A percentile compares a stretch with the other conserved stretches of the same genome.
Evolutionary conservation across 2,113 vertebrate species (phyloP).

Genomic region (Spermophilus dauricus): DNA sequence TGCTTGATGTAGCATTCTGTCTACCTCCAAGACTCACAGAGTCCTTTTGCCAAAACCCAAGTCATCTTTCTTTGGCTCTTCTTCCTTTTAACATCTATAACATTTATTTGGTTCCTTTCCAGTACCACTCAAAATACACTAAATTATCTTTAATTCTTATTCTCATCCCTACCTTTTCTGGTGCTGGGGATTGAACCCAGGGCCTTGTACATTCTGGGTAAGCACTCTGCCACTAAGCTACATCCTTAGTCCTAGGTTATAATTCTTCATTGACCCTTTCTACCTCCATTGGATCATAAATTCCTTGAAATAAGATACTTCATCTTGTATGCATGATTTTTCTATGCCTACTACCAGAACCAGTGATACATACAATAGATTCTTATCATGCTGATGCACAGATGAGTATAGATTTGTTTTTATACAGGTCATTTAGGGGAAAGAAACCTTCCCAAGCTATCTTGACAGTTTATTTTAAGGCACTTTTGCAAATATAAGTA

Average conservation of each 20-base stretch:
- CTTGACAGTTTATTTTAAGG: slow-evolving; percentile 76
- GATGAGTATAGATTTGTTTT: slow-evolving; percentile 47
- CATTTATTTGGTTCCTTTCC: neutral
- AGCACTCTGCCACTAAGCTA: neutral
- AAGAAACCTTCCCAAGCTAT: slow-evolving; percentile 71
- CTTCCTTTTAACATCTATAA: neutral
- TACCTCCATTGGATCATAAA: neutral
- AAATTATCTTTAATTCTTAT: neutral
- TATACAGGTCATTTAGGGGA: slow-evolving; percentile 44
- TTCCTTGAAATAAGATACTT: neutral
- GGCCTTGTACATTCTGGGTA: neutral
- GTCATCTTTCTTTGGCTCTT: neutral
- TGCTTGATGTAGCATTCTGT: neutral
- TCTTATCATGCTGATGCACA: neutral
- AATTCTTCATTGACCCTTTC: neutral
- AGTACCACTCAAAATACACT: neutral
- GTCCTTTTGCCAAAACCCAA: neutral
- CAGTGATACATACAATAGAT: neutral
- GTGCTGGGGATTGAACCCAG: neutral
- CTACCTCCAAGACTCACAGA: neutral
- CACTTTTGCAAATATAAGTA: slow-evolving; percentile 72
- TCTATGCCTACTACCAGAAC: neutral
- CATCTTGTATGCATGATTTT: neutral
- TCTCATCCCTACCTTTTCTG: neutral
- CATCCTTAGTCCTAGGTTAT: neutral